Evolutionary conservation across 2,888 invertebrate species (phyloP).

Genomic region (Drosophila cyrtoloma): DNA sequence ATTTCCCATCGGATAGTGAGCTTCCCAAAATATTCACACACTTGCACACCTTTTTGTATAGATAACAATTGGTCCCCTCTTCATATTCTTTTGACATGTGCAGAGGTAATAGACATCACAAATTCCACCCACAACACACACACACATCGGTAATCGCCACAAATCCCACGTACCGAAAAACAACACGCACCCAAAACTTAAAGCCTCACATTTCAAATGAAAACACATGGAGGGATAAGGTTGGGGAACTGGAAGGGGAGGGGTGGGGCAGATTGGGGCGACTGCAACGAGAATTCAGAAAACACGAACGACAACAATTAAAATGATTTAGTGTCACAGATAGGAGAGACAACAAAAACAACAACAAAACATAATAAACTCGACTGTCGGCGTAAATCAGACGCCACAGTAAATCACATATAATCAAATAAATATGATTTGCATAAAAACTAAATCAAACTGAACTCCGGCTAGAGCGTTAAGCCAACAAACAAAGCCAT

Average conservation of each 20-base stretch:
- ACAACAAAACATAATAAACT: constrained; percentile 64
- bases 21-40: constrained; percentile 2
- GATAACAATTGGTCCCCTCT: constrained; percentile 10
- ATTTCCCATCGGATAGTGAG: not conserved
- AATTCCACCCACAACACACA: constrained; percentile 44
- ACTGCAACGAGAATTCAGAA: constrained; percentile 48
- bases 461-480: constrained; percentile 28
- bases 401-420: constrained; percentile 68
- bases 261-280: constrained; percentile 3
- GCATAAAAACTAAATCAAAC: constrained; percentile 74
- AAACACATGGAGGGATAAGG: constrained; percentile 8
- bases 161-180: constrained; percentile 53
- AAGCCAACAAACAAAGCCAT: constrained; percentile 34
- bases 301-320: constrained; percentile 79
- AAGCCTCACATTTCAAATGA: constrained; percentile 40
- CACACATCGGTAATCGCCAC: constrained; percentile 25
- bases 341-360: constrained; percentile 31
- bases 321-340: constrained; percentile 75
- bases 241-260: constrained; percentile 2
- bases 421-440: constrained; percentile 81
- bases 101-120: constrained; percentile 33
- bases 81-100: constrained; percentile 22
- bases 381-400: constrained; percentile 76
- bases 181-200: constrained; percentile 47
- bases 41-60: constrained; percentile 10